phyloP scores from a whole-genome alignment of 2,113 vertebrate genomes.

The Hoplias malabaricus region DNA sequence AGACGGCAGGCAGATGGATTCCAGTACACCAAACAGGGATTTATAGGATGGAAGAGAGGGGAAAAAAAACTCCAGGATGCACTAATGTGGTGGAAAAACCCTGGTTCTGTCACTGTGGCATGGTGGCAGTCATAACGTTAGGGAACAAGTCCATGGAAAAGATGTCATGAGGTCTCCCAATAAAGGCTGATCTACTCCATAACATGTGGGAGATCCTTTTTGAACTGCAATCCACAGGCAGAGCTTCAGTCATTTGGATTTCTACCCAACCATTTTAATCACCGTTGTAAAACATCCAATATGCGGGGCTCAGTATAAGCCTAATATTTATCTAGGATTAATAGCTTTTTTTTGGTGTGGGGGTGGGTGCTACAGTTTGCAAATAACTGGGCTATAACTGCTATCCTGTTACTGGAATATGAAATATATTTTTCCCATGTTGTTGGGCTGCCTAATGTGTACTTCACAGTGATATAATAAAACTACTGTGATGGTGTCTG shows the following conservation, averaged over 20 bases:
- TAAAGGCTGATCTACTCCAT: constrained; percentile 52
- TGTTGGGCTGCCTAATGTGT: constrained; percentile 37
- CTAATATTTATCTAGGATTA: constrained; percentile 51
- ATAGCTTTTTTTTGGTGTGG: constrained; percentile 27
- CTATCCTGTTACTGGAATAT: constrained; percentile 31
- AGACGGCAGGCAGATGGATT: constrained; percentile 39
- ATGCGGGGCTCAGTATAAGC: constrained; percentile 20
- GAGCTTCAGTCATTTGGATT: constrained; percentile 34
- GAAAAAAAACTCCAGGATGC: constrained; percentile 32
- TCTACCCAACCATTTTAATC: constrained; percentile 54
- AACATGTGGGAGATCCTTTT: constrained; percentile 55
- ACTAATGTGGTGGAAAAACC: constrained; percentile 55
- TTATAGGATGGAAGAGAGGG: constrained; percentile 20
- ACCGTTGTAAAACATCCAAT: constrained; percentile 48
- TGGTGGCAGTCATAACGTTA: constrained; percentile 30
- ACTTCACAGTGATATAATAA: constrained; percentile 12
- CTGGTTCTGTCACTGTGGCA: constrained; percentile 37
- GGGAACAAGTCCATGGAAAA: constrained; percentile 53
- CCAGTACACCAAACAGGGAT: constrained; percentile 39
- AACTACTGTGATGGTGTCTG: constrained; percentile 31
- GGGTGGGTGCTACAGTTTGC: constrained; percentile 29
- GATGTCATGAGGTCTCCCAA: constrained; percentile 50
- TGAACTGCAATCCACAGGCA: constrained; percentile 46
- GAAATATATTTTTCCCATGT: constrained; percentile 25
- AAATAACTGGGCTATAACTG: constrained; percentile 36